These are phyloP conservation scores for Noctua fimbriata DNA, from an alignment of 2,888 invertebrate species.

Conservation along the genomic window DNA sequence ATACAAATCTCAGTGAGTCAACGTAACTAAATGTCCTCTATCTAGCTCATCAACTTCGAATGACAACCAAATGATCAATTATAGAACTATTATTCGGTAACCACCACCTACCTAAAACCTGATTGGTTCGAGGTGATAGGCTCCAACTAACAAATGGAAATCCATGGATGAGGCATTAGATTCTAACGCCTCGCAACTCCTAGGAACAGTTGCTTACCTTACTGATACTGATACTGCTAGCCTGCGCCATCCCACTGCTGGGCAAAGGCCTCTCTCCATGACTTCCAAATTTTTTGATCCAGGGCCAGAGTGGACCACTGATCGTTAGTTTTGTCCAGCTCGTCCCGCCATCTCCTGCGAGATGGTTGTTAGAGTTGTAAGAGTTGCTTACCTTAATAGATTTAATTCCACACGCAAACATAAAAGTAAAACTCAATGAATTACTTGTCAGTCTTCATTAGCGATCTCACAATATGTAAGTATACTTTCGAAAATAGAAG, in stretches of 20 bases:
- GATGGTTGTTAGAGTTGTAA: no score
- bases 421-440: conserved; percentile 74
- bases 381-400: conserved; percentile 17
- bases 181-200: conserved; percentile 8
- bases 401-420: conserved; percentile 28
- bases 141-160: not conserved
- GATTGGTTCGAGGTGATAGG: not conserved
- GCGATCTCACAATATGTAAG: conserved; percentile 76
- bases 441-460: conserved; percentile 72
- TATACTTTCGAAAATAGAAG: conserved; percentile 83
- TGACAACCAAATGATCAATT: not conserved
- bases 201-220: no score
- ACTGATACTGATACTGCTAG: no score
- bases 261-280: no score
- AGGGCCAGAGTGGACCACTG: no score
- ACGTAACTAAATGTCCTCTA: not conserved
- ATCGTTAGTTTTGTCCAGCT: no score
- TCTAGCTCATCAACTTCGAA: not conserved
- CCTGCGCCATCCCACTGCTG: no score
- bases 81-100: not conserved
- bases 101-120: not conserved
- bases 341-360: no score
- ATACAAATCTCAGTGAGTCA: not conserved
- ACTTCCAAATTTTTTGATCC: no score
- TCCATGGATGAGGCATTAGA: not conserved